These are phyloP conservation scores for Ormia ochracea DNA, from an alignment of 2,888 invertebrate species.

Conservation along the genomic window DNA sequence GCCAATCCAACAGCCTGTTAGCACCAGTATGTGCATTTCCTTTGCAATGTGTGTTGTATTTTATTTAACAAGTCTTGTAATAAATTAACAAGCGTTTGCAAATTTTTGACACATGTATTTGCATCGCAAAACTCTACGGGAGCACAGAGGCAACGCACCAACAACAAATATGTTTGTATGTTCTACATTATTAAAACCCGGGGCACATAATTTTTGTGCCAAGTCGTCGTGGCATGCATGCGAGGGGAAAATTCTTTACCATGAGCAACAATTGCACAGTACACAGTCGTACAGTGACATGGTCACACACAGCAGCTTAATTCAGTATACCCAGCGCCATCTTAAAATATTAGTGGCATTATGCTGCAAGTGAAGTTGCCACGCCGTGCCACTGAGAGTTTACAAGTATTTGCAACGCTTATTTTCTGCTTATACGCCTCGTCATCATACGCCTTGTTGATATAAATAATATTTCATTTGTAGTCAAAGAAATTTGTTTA, in stretches of 20 bases:
- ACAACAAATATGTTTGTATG: background rate
- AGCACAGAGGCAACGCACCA: conserved; percentile 39
- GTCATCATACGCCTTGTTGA: conserved; percentile 64
- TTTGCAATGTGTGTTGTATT: conserved; percentile 50
- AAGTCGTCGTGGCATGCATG: conserved; percentile 40
- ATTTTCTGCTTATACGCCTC: conserved; percentile 62
- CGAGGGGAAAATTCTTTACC: background rate
- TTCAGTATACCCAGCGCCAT: conserved; percentile 26
- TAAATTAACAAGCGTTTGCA: conserved; percentile 65
- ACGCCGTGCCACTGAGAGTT: conserved; percentile 18
- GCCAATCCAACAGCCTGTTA: background rate
- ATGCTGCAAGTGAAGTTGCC: conserved; percentile 1
- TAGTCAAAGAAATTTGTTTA: conserved; percentile 27
- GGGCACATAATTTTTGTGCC: conserved; percentile 38
- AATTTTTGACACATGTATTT: conserved; percentile 66
- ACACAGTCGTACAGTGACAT: conserved; percentile 41
- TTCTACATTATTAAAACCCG: no score
- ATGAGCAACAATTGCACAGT: conserved; percentile 32
- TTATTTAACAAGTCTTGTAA: conserved; percentile 64
- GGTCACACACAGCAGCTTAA: conserved; percentile 27
- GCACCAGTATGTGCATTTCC: background rate
- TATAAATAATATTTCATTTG: conserved; percentile 55
- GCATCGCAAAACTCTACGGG: conserved; percentile 57
- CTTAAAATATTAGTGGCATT: conserved; percentile 29
- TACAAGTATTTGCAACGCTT: conserved; percentile 52